phyloP scores from a whole-genome alignment of 2,797 vertebrate species.

The Apogon talboti region DNA sequence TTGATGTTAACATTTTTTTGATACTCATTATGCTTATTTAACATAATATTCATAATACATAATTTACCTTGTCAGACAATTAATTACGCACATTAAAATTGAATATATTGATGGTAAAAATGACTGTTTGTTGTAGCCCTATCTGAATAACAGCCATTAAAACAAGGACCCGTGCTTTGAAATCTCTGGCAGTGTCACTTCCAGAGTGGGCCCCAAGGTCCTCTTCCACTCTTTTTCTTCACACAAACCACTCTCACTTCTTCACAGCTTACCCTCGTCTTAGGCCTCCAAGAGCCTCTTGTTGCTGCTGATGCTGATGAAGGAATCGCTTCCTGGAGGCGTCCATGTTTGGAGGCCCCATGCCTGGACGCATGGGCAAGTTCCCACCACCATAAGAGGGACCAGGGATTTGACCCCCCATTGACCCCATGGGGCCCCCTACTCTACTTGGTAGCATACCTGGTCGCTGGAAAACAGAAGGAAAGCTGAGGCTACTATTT shows the following conservation, averaged over 20 bases:
- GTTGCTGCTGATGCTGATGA: constrained; percentile 88
- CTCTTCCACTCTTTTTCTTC: constrained; percentile 9
- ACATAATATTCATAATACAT: too few species aligned
- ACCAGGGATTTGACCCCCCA: constrained; percentile 90
- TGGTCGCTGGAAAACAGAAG: constrained; percentile 80
- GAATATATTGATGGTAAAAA: not conserved
- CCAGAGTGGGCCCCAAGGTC: not conserved
- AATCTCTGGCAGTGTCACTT: not conserved
- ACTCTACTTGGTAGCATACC: constrained; percentile 87
- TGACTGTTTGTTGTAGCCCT: not conserved
- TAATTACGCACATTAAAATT: too few species aligned
- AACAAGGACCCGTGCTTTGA: not conserved
- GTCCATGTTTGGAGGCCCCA: constrained; percentile 92
- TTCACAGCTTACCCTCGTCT: constrained; percentile 89
- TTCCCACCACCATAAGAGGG: constrained; percentile 87
- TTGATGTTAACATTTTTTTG: too few species aligned
- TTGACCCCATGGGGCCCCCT: constrained; percentile 87
- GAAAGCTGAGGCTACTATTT: constrained; percentile 15
- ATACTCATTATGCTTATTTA: too few species aligned
- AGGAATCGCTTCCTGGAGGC: constrained; percentile 92
- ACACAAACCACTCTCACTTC: constrained; percentile 30
- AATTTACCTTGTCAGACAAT: too few species aligned
- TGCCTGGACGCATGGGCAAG: constrained; percentile 88
- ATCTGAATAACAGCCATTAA: not conserved
- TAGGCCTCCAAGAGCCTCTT: constrained; percentile 85